Percentiles rank a stretch among this genome's conserved stretches.
phyloP scores from a whole-genome alignment of 2,888 invertebrate species.

The Dynastes maya region DNA sequence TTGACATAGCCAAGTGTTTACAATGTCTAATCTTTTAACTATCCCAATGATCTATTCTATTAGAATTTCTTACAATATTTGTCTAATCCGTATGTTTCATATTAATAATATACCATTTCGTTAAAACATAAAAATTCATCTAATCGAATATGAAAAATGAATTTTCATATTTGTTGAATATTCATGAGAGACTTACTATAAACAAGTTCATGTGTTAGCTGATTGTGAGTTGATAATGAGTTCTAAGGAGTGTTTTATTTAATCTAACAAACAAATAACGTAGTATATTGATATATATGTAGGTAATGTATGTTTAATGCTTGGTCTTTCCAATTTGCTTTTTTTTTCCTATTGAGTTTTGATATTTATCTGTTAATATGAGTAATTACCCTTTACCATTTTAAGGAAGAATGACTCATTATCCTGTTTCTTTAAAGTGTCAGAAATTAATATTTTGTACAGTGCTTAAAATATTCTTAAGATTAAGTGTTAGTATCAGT shows the following conservation, averaged over 20 bases:
- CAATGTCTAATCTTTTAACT: conserved; percentile 27
- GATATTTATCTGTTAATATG: too few species aligned
- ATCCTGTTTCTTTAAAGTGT: too few species aligned
- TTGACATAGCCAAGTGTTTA: conserved; percentile 43
- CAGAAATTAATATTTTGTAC: too few species aligned
- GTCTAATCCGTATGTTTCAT: too few species aligned
- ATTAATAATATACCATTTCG: background rate
- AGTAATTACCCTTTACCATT: too few species aligned
- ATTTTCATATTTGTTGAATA: background rate
- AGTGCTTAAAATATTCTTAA: too few species aligned
- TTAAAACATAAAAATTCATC: background rate
- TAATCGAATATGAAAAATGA: too few species aligned
- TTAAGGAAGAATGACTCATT: too few species aligned
- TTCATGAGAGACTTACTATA: background rate
- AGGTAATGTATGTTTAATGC: background rate
- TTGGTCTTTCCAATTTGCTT: too few species aligned
- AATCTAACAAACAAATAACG: background rate
- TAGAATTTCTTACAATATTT: conserved; percentile 14
- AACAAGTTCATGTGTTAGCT: background rate
- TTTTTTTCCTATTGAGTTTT: too few species aligned
- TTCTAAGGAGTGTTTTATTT: conserved; percentile 5
- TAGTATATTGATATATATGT: background rate
- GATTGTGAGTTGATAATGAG: background rate
- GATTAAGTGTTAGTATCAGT: too few species aligned
- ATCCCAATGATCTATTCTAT: conserved; percentile 19